These are phyloP conservation scores for Aptenodytes forsteri DNA, from an alignment of 2,113 vertebrate species.

Conservation along the genomic window DNA sequence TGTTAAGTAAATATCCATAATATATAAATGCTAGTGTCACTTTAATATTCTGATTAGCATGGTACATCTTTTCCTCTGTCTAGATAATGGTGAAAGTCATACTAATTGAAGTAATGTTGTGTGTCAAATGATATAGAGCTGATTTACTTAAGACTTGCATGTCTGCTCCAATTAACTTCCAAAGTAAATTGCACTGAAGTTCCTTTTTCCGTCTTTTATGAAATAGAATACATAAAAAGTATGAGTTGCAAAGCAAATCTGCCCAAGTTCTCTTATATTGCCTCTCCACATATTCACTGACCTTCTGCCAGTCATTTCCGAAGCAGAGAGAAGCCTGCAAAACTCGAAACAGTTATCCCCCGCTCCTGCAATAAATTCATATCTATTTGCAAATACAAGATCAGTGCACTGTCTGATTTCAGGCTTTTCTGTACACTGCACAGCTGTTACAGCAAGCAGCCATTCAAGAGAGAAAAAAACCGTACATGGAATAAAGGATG, in stretches of 20 bases:
- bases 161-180: constrained; percentile 52
- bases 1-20: constrained; percentile 65
- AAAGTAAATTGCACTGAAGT: not conserved
- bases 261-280: not conserved
- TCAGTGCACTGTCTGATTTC: not conserved
- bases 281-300: not conserved
- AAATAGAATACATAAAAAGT: not conserved
- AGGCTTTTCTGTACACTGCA: not conserved
- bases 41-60: constrained; percentile 56
- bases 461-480: not conserved
- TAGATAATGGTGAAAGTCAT: constrained; percentile 53
- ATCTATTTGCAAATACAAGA: not conserved
- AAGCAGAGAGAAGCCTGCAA: not conserved
- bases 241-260: not conserved
- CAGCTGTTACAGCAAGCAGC: not conserved
- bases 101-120: constrained; percentile 56
- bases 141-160: constrained; percentile 52
- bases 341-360: not conserved
- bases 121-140: constrained; percentile 57
- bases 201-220: not conserved
- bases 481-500: not conserved
- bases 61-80: constrained; percentile 24
- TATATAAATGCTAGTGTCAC: constrained; percentile 38
- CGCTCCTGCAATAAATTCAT: not conserved
- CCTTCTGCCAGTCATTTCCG: not conserved